Evolutionary conservation across 2,797 vertebrate genomes (phyloP).

Genomic region (Gymnothorax reevesii): DNA sequence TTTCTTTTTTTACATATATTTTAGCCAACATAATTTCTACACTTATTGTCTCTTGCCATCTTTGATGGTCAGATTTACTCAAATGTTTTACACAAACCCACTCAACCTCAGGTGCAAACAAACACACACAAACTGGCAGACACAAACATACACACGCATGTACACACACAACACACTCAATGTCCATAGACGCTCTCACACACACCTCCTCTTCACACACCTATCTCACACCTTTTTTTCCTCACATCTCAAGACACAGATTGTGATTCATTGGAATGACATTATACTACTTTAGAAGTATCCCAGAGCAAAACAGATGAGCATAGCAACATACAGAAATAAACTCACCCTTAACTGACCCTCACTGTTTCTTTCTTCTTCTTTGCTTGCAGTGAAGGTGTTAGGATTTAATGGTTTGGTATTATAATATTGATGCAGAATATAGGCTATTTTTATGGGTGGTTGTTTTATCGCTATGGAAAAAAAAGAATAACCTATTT

Average conservation of each 20-base stretch:
- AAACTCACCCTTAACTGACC: conserved; percentile 25
- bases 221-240: conserved; percentile 49
- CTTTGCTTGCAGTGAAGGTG: not conserved
- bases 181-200: not conserved
- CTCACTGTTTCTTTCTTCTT: too few relatives aligned
- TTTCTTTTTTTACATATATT: not conserved
- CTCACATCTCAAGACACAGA: conserved; percentile 32
- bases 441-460: conserved; percentile 52
- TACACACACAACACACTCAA: not conserved
- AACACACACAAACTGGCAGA: not conserved
- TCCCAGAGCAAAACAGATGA: conserved; percentile 43
- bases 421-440: conserved; percentile 33
- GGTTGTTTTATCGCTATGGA: conserved; percentile 67
- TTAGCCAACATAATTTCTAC: not conserved
- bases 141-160: not conserved
- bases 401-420: conserved; percentile 48
- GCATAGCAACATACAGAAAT: conserved; percentile 52
- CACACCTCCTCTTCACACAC: not conserved
- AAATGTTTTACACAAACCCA: not conserved
- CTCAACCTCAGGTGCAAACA: not conserved
- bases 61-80: not conserved
- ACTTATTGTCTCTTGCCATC: not conserved
- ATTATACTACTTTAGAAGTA: conserved; percentile 31
- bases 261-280: conserved; percentile 49
- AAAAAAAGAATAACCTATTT: too few relatives aligned